Conservation (phyloP, 2,888 invertebrate genomes). For the Globia sparganii region DNA sequence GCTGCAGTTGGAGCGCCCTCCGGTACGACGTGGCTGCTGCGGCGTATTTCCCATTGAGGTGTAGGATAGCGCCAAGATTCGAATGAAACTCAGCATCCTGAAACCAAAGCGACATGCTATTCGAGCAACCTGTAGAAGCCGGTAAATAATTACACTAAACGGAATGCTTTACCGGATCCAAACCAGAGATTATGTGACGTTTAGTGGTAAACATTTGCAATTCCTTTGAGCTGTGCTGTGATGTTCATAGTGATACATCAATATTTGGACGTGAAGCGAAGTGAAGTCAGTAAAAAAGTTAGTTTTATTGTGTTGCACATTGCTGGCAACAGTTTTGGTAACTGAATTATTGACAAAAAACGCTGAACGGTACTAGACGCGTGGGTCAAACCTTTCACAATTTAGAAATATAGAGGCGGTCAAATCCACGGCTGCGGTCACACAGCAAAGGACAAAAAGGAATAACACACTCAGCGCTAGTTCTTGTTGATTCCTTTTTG, state of each 20-base stretch:
- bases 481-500: constrained; percentile 57
- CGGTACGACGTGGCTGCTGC: constrained; percentile 97
- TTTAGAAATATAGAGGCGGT: constrained; percentile 44
- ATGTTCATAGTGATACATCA: not conserved
- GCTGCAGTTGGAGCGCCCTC: constrained; percentile 95
- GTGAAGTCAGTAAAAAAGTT: not conserved
- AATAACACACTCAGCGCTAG: constrained; percentile 33
- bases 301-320: constrained; percentile 3
- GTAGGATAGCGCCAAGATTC: constrained; percentile 98
- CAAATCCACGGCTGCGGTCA: constrained; percentile 28
- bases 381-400: constrained; percentile 44
- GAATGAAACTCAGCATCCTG: constrained; percentile 97
- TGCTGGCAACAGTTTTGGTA: constrained; percentile 18
- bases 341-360: constrained; percentile 34
- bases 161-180: constrained; percentile 26
- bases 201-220: constrained; percentile 14
- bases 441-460: constrained; percentile 46
- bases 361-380: constrained; percentile 24
- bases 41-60: constrained; percentile 96
- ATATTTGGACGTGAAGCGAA: not conserved
- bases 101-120: constrained; percentile 63
- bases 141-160: constrained; percentile 31
- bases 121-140: constrained; percentile 43
- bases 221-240: constrained; percentile 21
- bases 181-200: constrained; percentile 13